Percentiles rank a stretch among this genome's conserved stretches.
phyloP scores from a whole-genome alignment of 2,888 invertebrate genomes.

The Lithosia quadra region DNA sequence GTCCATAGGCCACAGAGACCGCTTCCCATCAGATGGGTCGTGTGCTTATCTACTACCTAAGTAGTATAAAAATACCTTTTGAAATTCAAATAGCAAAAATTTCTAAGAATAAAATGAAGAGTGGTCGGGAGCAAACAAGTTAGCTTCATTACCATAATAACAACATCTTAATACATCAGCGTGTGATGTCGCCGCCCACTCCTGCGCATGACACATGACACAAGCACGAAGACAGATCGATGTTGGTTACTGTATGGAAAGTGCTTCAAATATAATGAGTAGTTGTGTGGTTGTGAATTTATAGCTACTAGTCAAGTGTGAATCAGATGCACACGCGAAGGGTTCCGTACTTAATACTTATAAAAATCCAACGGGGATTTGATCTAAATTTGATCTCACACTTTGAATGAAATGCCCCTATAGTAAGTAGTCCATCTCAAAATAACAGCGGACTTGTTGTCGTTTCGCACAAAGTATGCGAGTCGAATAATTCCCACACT shows the following conservation, averaged over 20 bases:
- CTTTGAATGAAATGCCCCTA: too few species aligned
- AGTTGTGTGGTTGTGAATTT: neutral
- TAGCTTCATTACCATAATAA: conserved; percentile 55
- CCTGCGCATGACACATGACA: conserved; percentile 18
- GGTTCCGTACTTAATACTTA: neutral
- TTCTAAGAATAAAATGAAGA: neutral
- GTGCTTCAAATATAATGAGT: neutral
- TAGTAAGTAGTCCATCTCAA: too few species aligned
- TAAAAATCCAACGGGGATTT: too few species aligned
- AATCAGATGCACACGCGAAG: neutral
- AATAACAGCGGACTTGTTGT: too few species aligned
- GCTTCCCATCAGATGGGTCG: too few species aligned
- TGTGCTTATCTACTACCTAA: too few species aligned
- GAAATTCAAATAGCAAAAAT: neutral
- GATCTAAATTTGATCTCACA: too few species aligned
- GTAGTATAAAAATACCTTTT: too few species aligned
- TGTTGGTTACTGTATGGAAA: conserved; percentile 1
- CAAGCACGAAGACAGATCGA: conserved; percentile 15
- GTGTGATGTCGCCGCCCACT: conserved; percentile 50
- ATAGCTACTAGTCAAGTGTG: neutral
- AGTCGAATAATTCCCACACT: too few species aligned
- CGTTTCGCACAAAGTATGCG: too few species aligned
- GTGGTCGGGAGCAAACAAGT: conserved; percentile 12
- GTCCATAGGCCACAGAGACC: too few species aligned
- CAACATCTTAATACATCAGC: conserved; percentile 53